Evolutionary conservation across 2,113 vertebrate species (phyloP).

Genomic region (Cariama cristata): DNA sequence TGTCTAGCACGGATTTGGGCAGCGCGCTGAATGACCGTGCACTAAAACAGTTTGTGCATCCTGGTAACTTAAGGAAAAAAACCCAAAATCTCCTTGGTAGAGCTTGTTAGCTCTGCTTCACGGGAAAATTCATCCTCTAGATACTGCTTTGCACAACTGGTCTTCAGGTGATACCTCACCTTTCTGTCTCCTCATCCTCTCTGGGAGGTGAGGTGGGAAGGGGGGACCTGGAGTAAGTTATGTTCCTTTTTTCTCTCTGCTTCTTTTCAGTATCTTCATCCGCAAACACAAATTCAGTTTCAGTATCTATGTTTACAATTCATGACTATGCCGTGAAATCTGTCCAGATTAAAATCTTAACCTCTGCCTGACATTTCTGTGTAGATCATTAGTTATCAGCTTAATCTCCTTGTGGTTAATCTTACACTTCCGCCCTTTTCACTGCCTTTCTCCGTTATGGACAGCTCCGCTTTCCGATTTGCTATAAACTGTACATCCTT

Average conservation of each 20-base stretch:
- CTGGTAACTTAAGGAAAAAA: background rate
- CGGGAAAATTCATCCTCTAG: rapidly evolving
- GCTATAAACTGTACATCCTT: background rate
- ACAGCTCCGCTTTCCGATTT: background rate
- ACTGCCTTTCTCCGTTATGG: background rate
- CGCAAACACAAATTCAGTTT: background rate
- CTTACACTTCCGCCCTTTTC: background rate
- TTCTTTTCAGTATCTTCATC: background rate
- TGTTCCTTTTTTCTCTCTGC: background rate
- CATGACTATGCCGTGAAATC: background rate
- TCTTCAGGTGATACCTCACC: background rate
- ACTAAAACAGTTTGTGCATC: background rate
- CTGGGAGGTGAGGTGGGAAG: background rate
- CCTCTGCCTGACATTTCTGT: constrained; percentile 51
- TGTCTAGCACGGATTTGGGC: background rate
- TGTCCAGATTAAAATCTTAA: constrained; percentile 58
- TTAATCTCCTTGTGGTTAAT: constrained; percentile 62
- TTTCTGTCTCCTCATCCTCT: background rate
- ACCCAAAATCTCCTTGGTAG: background rate
- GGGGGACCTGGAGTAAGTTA: background rate
- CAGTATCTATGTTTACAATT: background rate
- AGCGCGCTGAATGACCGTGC: rapidly evolving
- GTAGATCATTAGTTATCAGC: constrained; percentile 60
- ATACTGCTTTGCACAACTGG: background rate
- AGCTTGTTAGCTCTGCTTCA: background rate